Base-by-base conservation (phyloP, 2,888 invertebrate genomes). In the Anagyrus pseudococci region DNA sequence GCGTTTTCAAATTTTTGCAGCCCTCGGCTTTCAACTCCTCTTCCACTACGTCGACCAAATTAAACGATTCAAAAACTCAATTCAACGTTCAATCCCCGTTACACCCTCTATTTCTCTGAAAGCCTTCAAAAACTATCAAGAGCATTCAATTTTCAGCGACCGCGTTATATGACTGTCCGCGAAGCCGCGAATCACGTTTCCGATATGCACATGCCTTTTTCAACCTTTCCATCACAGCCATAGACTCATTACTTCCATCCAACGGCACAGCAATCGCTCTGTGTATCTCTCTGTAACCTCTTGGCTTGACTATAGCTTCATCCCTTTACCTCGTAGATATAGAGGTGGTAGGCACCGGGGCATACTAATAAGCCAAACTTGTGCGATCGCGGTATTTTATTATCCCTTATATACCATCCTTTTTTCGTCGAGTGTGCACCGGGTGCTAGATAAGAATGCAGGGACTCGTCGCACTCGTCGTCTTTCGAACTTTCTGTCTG, bases 371-470 rank as follows among this genome's bases (percentile, higher is more conserved):
- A 48, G 48, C 8, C n/a, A 46, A 20, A 23, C n/a, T 25, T 15
- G 8, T 10, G 33, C 48, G 26, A 23, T 25, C 25, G 20, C n/a
- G 13, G 26, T n/a, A n/a, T 26, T 22, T 47, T 48, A 37, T 37
- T 37, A 37, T 15, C 33, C 33, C 33, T 8, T 15, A 2, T 8
- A 10, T 15, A 10, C 33, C 8, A 8, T 37, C 2, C 8, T 2
- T 15, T 15, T 37, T 37, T 37, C 33, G 8, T 37, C 33, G 33
- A 37, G 33, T 15, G 33, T 15, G 33, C 25, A 23, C 47, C 47
- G 37, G 48, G 40, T 37, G 47, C 37, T 2, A 56, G 23, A 46
- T 48, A 58, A 48, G 48, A 40, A 48, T 48, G 46, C 37, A 17
- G 46, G n/a, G 57, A 23, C 44, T 26, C 55, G 22, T 7, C 17